These are phyloP conservation scores for Syngnathus acus DNA, from an alignment of 2,797 vertebrate species.

Conservation along the genomic window DNA sequence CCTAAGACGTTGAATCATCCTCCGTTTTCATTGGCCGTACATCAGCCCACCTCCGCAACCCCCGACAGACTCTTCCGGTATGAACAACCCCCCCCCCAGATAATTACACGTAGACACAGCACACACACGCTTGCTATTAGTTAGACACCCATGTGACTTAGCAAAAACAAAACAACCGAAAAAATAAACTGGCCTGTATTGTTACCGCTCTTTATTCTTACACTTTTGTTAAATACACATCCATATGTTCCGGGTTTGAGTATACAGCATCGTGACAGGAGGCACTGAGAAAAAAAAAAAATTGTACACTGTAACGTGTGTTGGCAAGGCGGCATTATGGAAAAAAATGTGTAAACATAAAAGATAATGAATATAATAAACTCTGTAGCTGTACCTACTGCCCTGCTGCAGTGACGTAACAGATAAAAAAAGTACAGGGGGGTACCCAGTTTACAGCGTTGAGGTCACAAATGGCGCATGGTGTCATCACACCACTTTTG, in stretches of 20 bases:
- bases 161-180: not conserved
- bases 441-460: not conserved
- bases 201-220: conserved; percentile 49
- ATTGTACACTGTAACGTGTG: not conserved
- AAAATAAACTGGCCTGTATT: conserved; percentile 23
- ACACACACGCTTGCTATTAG: conserved; percentile 9
- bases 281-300: conserved; percentile 13
- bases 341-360: conserved; percentile 39
- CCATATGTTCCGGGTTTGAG: conserved; percentile 12
- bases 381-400: not conserved
- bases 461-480: not conserved
- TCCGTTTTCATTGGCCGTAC: conserved; percentile 49
- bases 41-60: conserved; percentile 48
- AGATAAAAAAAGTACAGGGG: not conserved
- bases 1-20: conserved; percentile 45
- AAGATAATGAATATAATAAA: conserved; percentile 13
- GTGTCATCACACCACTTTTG: not conserved
- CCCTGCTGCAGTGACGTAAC: not conserved
- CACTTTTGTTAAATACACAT: conserved; percentile 13
- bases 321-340: not conserved
- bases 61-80: conserved; percentile 50
- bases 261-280: conserved; percentile 36
- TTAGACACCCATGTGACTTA: conserved; percentile 12
- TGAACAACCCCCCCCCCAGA: conserved; percentile 50
- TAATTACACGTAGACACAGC: conserved; percentile 26